Percentiles rank a stretch among this genome's conserved stretches.
phyloP scores from a whole-genome alignment of 2,888 invertebrate genomes.

The Andricus curvator region DNA sequence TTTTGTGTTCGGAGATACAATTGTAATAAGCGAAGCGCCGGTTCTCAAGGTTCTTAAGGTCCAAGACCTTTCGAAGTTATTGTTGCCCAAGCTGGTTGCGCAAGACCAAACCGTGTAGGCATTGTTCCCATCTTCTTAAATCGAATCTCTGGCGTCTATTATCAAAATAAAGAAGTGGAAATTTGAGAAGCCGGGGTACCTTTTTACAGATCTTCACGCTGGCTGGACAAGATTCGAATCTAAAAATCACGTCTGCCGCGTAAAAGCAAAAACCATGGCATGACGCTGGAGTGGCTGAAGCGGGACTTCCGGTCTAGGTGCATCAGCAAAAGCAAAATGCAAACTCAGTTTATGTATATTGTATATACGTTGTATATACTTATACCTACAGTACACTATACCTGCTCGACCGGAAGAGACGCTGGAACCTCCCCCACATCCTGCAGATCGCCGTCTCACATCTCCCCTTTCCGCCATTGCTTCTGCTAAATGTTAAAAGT shows the following conservation, averaged over 20 bases:
- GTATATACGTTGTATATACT: background rate
- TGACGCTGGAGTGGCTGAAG: conserved; percentile 53
- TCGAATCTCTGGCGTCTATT: background rate
- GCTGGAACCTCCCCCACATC: conserved; percentile 51
- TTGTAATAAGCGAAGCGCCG: background rate
- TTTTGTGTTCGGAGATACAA: conserved; percentile 3
- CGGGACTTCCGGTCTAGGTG: conserved; percentile 60
- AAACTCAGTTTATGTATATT: conserved; percentile 17
- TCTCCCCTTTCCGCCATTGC: background rate
- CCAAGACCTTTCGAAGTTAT: conserved; percentile 25
- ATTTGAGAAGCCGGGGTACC: background rate
- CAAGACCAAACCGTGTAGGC: background rate
- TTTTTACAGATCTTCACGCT: conserved; percentile 51
- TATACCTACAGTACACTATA: conserved; percentile 43
- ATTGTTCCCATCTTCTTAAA: background rate
- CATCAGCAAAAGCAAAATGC: conserved; percentile 42
- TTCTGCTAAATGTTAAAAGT: conserved; percentile 1
- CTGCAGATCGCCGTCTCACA: conserved; percentile 54
- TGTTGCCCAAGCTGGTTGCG: conserved; percentile 4
- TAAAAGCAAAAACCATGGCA: conserved; percentile 41
- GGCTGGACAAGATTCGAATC: conserved; percentile 41
- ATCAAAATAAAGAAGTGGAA: background rate
- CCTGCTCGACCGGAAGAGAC: conserved; percentile 67
- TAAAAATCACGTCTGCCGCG: conserved; percentile 46
- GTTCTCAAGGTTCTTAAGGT: conserved; percentile 14